Percentiles rank a stretch among this genome's conserved stretches.
Conservation (phyloP, 2,113 vertebrate genomes). For the Nesoenas mayeri region DNA sequence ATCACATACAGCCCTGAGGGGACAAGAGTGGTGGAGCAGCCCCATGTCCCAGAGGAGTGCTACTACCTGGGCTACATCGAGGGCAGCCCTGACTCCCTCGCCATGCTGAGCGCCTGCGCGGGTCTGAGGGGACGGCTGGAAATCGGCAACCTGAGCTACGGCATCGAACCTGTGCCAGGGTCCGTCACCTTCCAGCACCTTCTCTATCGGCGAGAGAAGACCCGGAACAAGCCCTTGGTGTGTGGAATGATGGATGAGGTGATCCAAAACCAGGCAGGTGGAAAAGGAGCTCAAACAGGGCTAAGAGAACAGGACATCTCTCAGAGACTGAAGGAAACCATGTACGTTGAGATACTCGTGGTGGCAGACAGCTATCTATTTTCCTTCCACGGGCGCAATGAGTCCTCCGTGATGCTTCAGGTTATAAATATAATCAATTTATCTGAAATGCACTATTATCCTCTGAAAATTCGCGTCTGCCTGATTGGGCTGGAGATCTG, state of each 20-base stretch:
- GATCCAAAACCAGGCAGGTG: background rate
- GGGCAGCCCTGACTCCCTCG: background rate
- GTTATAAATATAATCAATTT: background rate
- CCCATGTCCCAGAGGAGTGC: background rate
- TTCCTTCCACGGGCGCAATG: background rate
- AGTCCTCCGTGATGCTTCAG: background rate
- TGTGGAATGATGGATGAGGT: background rate
- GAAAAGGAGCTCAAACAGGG: background rate
- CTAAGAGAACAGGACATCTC: background rate
- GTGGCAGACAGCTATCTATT: background rate
- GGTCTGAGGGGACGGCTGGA: slow-evolving; percentile 57
- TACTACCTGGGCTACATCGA: slow-evolving; percentile 50
- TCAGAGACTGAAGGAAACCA: background rate
- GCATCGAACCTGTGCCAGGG: slow-evolving; percentile 18
- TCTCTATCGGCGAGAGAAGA: background rate
- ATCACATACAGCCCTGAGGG: slow-evolving; percentile 33
- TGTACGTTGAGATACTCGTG: background rate
- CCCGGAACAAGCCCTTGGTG: background rate
- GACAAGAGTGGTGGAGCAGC: background rate
- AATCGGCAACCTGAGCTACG: background rate
- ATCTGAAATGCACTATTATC: background rate
- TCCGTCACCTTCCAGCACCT: slow-evolving; percentile 41
- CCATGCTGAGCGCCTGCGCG: slow-evolving; percentile 11
- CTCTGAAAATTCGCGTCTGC: background rate
- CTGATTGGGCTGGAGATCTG: slow-evolving; percentile 27